Evolutionary conservation across 2,888 invertebrate genomes (phyloP), one percentile per base, ranked within the genome.

Genomic region (Notodonta ziczac): DNA sequence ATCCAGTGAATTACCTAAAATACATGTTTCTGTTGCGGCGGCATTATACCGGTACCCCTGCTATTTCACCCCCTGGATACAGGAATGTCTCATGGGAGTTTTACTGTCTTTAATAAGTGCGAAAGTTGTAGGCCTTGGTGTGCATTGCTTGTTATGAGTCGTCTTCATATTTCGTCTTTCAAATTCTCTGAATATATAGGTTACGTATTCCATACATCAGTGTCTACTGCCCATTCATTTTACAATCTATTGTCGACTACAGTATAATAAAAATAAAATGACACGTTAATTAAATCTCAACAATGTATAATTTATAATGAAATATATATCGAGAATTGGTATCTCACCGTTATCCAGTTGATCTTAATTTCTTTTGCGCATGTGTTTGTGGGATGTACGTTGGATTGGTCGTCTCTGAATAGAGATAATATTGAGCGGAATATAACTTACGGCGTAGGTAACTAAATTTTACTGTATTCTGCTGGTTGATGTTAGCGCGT

Each of bases 71-170:
- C 85, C 86, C 85, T 88, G 88, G 77, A 81, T 84, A 77, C 70
- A 73, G 70, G 75, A 78, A 89, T 88, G 88, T 89, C 91, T 88
- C 91, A 73, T 84, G 91, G 91, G 91, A 90, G 77, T 81, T 81
- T 77, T 78, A 82, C 75, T 77, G 72, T 69, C 78, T 82, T 87
- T 85, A 85, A 86, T 88, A 89, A 87, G 82, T 85, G 84, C 82
- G 79, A 84, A 86, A 85, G 85, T 81, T 76, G 59, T 77, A 73
- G 75, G 70, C 79, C 77, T 78, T 71, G 16, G 50, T 50, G 16
- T 50, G 50, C 9, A 14, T 16, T 50, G 7, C 16, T 16, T 16
- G 50, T 9, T 4, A 16, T 14, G n/a, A 24, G 10, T 13, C 48
- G 5, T 14, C 13, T n/a, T 48, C 4, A 48, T 48, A 48, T 48